Evolutionary conservation across 2,113 vertebrate species (phyloP), one percentile per base, ranked within the genome.

Genomic region (Pampusana beccarii): DNA sequence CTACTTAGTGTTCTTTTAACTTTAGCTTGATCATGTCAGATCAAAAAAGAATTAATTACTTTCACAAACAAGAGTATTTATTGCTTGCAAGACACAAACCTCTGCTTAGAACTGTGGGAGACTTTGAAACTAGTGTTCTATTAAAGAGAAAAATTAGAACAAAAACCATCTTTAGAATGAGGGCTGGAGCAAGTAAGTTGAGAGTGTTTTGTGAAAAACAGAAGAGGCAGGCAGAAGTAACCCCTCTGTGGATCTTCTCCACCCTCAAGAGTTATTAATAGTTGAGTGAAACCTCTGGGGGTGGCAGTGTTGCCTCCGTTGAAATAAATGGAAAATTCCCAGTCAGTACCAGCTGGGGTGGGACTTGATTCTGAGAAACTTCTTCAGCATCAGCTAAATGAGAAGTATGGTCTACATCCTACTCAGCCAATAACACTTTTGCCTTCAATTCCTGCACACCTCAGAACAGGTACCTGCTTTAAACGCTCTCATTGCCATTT

Each of bases 1-100:
- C 70, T 93, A 87, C 46, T 75, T 50, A 9, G 7, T 36, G 16
- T 79, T 94, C 77, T 87, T 91, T 93, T 65, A 91, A 96, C 73
- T 70, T 82, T 72, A 82, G 62, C 36, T 88, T 54, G 31, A 85
- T 85, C 36, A 34, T 4, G 10, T 44, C 33, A 88, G 42, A 91
- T 54, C 0, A 90, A 66, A 34, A 67, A 61, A 42, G 2, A 90
- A 80, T 40, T 66, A 79, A 79, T 79, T 82, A 50, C 31, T 79
- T 90, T 90, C 46, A 82, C 44, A 94, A 46, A 80, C 20, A 54
- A 58, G 28, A 62, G 3, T 72, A 53, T 81, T 90, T 86, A 42
- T 64, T 92, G 73, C 84, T 87, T 61, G 50, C 36, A 66, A 91
- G 53, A 54, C n/a, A 34, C 10, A 73, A 87, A 61, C 11, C 21